phyloP scores from a whole-genome alignment of 2,797 vertebrate species.

The Pogonophryne albipinna region DNA sequence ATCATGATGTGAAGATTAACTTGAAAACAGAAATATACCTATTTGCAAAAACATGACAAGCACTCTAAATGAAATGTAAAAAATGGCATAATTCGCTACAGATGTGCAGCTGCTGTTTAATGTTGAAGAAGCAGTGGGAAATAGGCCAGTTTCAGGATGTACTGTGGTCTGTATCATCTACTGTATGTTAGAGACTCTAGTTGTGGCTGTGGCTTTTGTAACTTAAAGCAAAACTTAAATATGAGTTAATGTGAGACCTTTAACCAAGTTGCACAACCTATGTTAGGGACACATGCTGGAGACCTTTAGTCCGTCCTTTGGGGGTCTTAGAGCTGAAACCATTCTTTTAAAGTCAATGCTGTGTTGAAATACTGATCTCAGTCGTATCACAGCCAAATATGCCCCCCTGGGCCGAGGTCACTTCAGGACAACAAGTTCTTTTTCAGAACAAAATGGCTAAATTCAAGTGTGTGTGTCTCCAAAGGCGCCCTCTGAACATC shows the following conservation, averaged over 20 bases:
- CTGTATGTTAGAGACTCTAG: background rate
- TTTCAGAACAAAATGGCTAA: background rate
- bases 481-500: conserved; percentile 12
- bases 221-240: background rate
- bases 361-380: background rate
- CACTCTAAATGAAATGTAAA: background rate
- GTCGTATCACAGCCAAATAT: conserved; percentile 23
- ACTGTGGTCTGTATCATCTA: background rate
- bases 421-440: conserved; percentile 26
- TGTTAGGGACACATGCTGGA: too few species aligned
- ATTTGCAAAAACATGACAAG: background rate
- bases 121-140: background rate
- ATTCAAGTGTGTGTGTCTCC: background rate
- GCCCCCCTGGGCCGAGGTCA: conserved; percentile 17
- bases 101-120: background rate
- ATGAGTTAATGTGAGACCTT: background rate
- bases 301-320: too few species aligned
- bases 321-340: background rate
- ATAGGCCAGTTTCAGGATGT: background rate
- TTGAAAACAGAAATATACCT: conserved; percentile 16
- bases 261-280: background rate
- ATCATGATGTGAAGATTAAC: conserved; percentile 11
- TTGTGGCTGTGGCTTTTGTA: background rate
- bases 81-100: background rate
- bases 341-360: background rate